These are phyloP conservation scores for Aphelenchoides fujianensis DNA, from an alignment of 1,140 invertebrate species.

Conservation along the genomic window DNA sequence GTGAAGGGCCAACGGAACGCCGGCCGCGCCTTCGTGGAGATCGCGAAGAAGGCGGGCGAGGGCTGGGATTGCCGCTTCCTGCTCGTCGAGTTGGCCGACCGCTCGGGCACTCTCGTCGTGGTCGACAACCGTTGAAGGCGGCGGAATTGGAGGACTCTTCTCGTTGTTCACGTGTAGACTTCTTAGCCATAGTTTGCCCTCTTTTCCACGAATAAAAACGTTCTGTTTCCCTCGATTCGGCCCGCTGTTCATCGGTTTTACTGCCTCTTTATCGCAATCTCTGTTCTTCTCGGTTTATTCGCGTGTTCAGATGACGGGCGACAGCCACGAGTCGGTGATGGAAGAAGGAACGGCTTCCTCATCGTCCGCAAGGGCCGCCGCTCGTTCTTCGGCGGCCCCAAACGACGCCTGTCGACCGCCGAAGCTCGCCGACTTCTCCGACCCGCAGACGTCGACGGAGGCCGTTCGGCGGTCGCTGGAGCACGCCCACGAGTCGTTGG, in stretches of 20 bases:
- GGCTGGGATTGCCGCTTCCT: conserved; percentile 56
- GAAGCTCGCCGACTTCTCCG: not conserved
- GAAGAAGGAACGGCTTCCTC: not conserved
- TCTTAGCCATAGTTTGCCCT: not conserved
- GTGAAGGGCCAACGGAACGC: conserved; percentile 45
- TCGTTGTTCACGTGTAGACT: not conserved
- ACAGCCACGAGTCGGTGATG: not conserved
- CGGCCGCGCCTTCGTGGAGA: conserved; percentile 49
- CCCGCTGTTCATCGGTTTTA: too few species aligned
- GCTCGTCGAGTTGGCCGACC: conserved; percentile 42
- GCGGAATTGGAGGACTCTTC: not conserved
- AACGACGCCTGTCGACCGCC: not conserved
- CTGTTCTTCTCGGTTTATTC: not conserved
- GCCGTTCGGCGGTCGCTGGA: not conserved
- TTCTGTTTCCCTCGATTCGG: too few species aligned
- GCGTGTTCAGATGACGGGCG: not conserved
- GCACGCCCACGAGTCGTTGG: not conserved
- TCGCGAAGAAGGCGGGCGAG: conserved; percentile 51
- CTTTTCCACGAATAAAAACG: not conserved
- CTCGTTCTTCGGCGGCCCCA: not conserved
- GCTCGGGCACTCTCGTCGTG: conserved; percentile 41
- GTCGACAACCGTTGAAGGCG: conserved; percentile 55
- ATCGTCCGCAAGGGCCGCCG: not conserved
- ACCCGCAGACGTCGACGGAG: not conserved
- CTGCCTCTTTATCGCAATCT: too few species aligned